Base-by-base conservation (phyloP, 2,888 invertebrate species). In the Augiades crinisus region DNA sequence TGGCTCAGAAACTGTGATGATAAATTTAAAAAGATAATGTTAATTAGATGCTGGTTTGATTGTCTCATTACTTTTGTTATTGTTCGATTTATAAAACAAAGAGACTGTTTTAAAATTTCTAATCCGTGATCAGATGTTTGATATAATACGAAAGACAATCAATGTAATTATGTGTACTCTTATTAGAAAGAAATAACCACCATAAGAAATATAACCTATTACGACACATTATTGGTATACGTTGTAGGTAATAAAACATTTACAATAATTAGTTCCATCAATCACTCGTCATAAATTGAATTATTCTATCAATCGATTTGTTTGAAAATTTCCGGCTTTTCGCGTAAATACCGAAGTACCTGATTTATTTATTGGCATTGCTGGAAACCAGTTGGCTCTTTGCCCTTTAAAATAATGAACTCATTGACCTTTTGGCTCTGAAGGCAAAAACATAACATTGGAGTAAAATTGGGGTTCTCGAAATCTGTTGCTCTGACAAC, bases 401-500 rank as follows among this genome's bases (percentile, higher is more conserved):
- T 30, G 17, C 24, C 17, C 24, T 22, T 45, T 41, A 43, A 14
- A 45, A 27, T 51, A 53, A 40, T 33, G 10, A 33, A 22, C 16
- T 30, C 10, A 44, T 43, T 37, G 30, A 43, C 43, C 19, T 50
- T 50, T 36, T 4, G 1, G 3, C 6, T 22, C 7, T 13, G 5
- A 36, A 50, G 43, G 40, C 30, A 56, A 47, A 7, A 21, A 41
- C 21, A 27, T 2, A 36, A 43, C 34, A 50, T 30, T 14, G 27
- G 27, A 34, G 27, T 7, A 34, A 40, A 12, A 10, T 34, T 8
- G 24, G 5, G 17, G 4, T 21, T 30, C 43, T 55, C 40, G 54
- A 64, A 64, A 64, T 53, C 61, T 59, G 67, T 70, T 68, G 67
- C 69, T 67, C 56, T 65, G 67, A 67, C 70, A 69, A 70, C 69